phyloP scores from a whole-genome alignment of 2,888 invertebrate species.

The Chymomyza caudatula region DNA sequence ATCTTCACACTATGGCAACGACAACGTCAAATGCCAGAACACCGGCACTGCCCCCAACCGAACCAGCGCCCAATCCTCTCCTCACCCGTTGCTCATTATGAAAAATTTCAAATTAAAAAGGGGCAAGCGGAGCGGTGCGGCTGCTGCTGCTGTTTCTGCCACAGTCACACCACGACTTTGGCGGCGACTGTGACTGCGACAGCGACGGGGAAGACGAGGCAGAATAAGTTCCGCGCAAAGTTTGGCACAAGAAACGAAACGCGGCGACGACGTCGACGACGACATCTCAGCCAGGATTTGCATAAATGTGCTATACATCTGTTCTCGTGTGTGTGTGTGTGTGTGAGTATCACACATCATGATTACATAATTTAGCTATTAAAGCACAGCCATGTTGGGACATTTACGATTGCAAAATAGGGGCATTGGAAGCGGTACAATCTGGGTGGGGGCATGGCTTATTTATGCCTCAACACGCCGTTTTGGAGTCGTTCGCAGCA shows the following conservation, averaged over 20 bases:
- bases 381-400: conserved; percentile 46
- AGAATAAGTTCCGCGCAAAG: conserved; percentile 42
- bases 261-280: conserved; percentile 17
- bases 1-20: conserved; percentile 73
- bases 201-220: not conserved
- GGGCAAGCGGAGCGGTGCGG: conserved; percentile 38
- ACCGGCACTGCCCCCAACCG: not conserved
- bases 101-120: conserved; percentile 72
- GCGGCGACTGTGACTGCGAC: not conserved
- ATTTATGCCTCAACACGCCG: conserved; percentile 74
- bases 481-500: conserved; percentile 46
- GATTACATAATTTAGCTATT: conserved; percentile 73
- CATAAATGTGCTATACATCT: conserved; percentile 56
- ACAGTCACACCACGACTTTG: not conserved
- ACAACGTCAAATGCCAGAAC: conserved; percentile 56
- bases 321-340: conserved; percentile 29
- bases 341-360: conserved; percentile 66
- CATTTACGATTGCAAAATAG: not conserved
- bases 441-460: conserved; percentile 38
- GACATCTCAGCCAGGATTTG: conserved; percentile 46
- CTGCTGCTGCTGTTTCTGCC: conserved; percentile 1
- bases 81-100: conserved; percentile 58
- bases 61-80: not conserved
- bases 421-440: not conserved
- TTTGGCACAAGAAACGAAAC: conserved; percentile 58